Base-by-base conservation (phyloP, 2,113 vertebrate species). In the Nerophis ophidion region DNA sequence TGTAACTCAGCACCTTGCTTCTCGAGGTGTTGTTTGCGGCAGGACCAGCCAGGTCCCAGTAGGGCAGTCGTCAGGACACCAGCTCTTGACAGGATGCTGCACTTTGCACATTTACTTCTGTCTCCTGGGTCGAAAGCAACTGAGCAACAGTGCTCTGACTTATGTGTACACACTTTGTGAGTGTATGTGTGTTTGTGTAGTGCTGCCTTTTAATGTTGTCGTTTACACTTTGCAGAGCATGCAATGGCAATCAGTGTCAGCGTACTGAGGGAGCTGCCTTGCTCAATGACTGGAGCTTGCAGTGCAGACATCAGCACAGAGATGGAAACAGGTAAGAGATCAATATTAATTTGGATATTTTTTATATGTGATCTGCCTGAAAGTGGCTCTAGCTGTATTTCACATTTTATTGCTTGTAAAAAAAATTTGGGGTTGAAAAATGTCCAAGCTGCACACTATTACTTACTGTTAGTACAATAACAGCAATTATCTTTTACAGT, bases 221-320 rank as follows among this genome's bases (percentile, higher is more conserved):
- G 5, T 70, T 74, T 57, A 46, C 69, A 61, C 60, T 48, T 81
- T 65, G 50, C 87, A 93, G 93, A 78, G 71, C 82, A 74, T 81
- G 89, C 87, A 70, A 96, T 97, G 94, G 91, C 94, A 90, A 91
- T 93, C 17, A 93, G 92, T 70, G 90, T 93, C 71, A 66, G 94
- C 76, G 79, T 94, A 63, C 88, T 92, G 75, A 92, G 86, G 84
- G 91, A 95, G 36, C 76, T 82, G 35, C 84, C 90, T 0, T 87
- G 87, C 77, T 83, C 86, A 60, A 81, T 70, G 0, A n/a, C 87
- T 73, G 83, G 84, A 82, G 77, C 81, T 63, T 76, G 76, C 61
- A 80, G 77, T 75, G 87, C 68, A 54, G 71, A 72, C 0, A 68
- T 80, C 68, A 76, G 79, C 76, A 49, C 76, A 70, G 81, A 87